Evolutionary conservation across 2,113 vertebrate genomes (phyloP).

Genomic region (Notothenia rossii): DNA sequence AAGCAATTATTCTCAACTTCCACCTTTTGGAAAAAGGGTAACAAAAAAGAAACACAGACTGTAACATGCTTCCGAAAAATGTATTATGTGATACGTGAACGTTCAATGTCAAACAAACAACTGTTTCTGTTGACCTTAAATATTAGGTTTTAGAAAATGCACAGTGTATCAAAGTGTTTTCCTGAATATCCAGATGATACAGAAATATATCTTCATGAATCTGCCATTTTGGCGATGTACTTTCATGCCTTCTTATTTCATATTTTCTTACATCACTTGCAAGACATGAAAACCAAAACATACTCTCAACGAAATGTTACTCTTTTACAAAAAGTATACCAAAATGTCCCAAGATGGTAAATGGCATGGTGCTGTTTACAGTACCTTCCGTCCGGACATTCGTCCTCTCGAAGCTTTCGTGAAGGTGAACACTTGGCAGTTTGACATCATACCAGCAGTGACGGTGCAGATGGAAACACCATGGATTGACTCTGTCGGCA

Average conservation of each 20-base stretch:
- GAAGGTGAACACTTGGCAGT: constrained; percentile 81
- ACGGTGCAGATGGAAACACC: constrained; percentile 87
- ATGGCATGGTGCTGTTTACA: neutral
- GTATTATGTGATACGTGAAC: neutral
- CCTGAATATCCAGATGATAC: no score
- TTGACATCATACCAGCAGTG: constrained; percentile 78
- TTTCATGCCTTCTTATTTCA: neutral
- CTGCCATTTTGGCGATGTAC: neutral
- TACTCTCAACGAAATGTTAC: neutral
- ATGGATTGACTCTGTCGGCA: constrained; percentile 83
- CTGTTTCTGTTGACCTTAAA: neutral
- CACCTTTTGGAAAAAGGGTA: constrained; percentile 78
- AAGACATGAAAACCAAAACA: neutral
- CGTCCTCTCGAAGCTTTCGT: constrained; percentile 50
- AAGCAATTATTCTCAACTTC: constrained; percentile 87
- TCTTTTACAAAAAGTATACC: neutral
- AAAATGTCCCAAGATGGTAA: neutral
- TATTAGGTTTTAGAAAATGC: neutral
- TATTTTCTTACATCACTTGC: neutral
- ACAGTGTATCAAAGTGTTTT: neutral
- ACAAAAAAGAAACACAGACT: constrained; percentile 1
- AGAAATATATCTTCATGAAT: neutral
- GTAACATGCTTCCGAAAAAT: neutral
- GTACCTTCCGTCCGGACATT: constrained; percentile 71
- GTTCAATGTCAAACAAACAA: neutral